Evolutionary conservation across 1,140 invertebrate species (phyloP).

Genomic region (Heliconius eleuchia): DNA sequence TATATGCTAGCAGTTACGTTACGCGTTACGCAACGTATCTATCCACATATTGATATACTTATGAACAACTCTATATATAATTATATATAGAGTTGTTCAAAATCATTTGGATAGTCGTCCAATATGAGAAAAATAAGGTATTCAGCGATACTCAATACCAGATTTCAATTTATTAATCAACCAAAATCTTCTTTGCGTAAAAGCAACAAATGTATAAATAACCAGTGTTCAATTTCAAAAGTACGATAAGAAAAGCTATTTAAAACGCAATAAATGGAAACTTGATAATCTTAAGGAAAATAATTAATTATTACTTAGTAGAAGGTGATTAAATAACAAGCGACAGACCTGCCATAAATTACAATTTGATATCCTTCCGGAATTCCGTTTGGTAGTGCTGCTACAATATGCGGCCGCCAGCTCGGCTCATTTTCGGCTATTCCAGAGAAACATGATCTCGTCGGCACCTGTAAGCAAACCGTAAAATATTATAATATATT

Average conservation of each 20-base stretch:
- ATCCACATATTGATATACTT: too few relatives aligned
- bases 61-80: too few relatives aligned
- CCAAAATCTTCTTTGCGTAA: too few relatives aligned
- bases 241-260: not conserved
- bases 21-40: too few relatives aligned
- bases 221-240: too few relatives aligned
- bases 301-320: not conserved
- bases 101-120: too few relatives aligned
- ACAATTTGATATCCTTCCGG: constrained; percentile 70
- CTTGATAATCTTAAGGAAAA: not conserved
- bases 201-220: too few relatives aligned
- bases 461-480: constrained; percentile 52
- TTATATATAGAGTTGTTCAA: too few relatives aligned
- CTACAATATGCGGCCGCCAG: constrained; percentile 61
- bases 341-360: constrained; percentile 59
- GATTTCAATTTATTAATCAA: too few relatives aligned
- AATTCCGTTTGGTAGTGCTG: constrained; percentile 56
- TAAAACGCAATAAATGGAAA: not conserved
- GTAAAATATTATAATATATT: not conserved
- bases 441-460: constrained; percentile 42
- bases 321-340: not conserved
- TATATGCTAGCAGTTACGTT: too few relatives aligned
- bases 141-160: too few relatives aligned
- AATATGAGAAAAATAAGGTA: too few relatives aligned
- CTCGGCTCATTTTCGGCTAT: constrained; percentile 47